These are phyloP conservation scores for Rhinoptilus africanus DNA, from an alignment of 2,113 vertebrate species.

Conservation along the genomic window DNA sequence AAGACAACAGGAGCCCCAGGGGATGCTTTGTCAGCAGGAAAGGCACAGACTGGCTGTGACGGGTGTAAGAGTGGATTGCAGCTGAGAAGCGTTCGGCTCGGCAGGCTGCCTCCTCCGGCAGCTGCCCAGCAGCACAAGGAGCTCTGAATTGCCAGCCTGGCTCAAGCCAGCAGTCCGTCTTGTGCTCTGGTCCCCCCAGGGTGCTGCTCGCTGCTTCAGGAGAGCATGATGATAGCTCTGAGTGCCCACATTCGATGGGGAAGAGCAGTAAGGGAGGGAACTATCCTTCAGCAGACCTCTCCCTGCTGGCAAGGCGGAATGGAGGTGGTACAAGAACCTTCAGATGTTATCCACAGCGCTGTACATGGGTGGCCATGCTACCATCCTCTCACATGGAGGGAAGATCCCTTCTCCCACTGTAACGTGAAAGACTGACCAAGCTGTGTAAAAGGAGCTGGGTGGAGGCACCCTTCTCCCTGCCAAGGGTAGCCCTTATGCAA, in stretches of 20 bases:
- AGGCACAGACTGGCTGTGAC: conserved; percentile 6
- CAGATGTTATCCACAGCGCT: neutral
- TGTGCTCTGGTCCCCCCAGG: neutral
- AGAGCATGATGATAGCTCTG: neutral
- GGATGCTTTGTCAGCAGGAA: neutral
- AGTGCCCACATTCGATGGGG: neutral
- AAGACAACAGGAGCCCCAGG: conserved; percentile 11
- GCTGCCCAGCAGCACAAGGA: neutral
- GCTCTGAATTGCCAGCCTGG: neutral
- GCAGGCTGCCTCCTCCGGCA: neutral
- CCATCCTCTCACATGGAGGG: rapidly evolving
- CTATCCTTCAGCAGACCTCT: neutral
- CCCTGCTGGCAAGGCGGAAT: neutral
- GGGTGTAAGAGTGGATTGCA: neutral
- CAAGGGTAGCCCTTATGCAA: neutral
- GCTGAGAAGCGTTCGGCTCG: neutral
- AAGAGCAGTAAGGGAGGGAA: neutral
- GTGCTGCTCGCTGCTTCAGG: neutral
- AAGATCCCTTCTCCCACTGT: neutral
- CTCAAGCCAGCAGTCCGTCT: neutral
- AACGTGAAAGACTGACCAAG: neutral
- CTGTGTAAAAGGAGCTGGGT: neutral
- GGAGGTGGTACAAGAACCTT: neutral
- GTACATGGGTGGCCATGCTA: neutral
- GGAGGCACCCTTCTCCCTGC: neutral